These are phyloP conservation scores for Cheilinus undulatus DNA, from an alignment of 2,113 vertebrate species.

Conservation along the genomic window DNA sequence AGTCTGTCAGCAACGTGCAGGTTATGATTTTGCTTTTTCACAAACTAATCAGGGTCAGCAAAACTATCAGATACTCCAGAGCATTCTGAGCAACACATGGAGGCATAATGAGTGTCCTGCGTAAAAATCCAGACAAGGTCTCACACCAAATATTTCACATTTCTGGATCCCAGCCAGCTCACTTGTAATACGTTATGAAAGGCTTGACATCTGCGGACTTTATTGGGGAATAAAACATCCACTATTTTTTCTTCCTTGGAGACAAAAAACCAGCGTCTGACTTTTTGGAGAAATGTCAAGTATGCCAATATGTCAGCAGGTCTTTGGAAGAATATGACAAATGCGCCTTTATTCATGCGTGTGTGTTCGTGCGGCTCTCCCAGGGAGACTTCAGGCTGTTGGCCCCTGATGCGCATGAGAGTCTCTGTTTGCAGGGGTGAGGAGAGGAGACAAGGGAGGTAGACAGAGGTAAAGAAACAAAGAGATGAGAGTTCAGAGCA, in stretches of 20 bases:
- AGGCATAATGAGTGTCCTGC: constrained; percentile 7
- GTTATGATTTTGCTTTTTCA: no score
- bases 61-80: no score
- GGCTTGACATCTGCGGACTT: neutral
- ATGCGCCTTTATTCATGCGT: constrained; percentile 22
- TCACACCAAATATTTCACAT: constrained; percentile 12
- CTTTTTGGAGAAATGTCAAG: constrained; percentile 32
- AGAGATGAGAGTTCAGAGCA: constrained; percentile 38
- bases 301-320: constrained; percentile 6
- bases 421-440: constrained; percentile 6
- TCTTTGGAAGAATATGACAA: constrained; percentile 38
- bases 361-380: constrained; percentile 24
- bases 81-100: neutral
- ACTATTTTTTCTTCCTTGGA: neutral
- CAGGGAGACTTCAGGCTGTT: constrained; percentile 34
- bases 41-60: no score
- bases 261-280: neutral
- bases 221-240: neutral
- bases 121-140: constrained; percentile 2
- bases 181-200: neutral
- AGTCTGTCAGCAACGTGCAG: no score
- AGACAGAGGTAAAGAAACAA: constrained; percentile 20
- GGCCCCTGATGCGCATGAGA: constrained; percentile 29
- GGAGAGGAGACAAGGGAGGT: neutral
- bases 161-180: neutral